A percentile compares a stretch with the other conserved stretches of the same genome.
Conservation (phyloP, 2,113 vertebrate species). For the Chaenocephalus aceratus region DNA sequence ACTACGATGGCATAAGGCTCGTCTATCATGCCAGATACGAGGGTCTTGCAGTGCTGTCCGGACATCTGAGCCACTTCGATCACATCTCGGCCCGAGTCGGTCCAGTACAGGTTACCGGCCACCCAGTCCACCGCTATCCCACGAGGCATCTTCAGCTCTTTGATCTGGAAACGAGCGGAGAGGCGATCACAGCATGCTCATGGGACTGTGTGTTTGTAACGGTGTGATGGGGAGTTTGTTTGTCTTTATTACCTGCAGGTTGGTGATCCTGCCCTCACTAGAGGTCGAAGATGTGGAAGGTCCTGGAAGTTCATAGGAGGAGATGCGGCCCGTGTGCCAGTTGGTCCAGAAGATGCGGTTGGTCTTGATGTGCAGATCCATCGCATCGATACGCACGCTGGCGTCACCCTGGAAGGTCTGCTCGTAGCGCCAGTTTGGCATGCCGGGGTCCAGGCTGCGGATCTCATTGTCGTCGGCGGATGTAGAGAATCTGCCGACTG, state of each 20-base stretch:
- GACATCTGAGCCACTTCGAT: slow-evolving; percentile 97
- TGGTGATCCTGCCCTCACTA: slow-evolving; percentile 88
- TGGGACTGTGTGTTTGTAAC: not conserved
- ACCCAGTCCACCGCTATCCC: slow-evolving; percentile 98
- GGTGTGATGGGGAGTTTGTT: not conserved
- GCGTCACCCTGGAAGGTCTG: slow-evolving; percentile 95
- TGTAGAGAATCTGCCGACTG: slow-evolving; percentile 88
- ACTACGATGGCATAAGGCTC: slow-evolving; percentile 97
- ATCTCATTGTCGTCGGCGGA: slow-evolving; percentile 96
- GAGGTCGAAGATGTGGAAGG: slow-evolving; percentile 56
- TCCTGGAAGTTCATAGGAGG: slow-evolving; percentile 89
- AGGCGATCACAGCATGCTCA: not conserved
- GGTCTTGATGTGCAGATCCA: slow-evolving; percentile 95
- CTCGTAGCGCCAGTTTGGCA: slow-evolving; percentile 94
- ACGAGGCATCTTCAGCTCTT: slow-evolving; percentile 94
- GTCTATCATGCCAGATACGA: slow-evolving; percentile 98
- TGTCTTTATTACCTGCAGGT: slow-evolving; percentile 87
- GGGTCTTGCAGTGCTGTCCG: slow-evolving; percentile 94
- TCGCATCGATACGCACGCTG: slow-evolving; percentile 94
- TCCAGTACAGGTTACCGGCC: slow-evolving; percentile 97
- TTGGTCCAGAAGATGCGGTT: slow-evolving; percentile 98
- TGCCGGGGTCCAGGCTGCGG: slow-evolving; percentile 93
- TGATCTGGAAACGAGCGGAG: slow-evolving; percentile 83
- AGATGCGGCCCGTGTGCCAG: slow-evolving; percentile 97
- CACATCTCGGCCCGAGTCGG: slow-evolving; percentile 94